Evolutionary conservation across 2,888 invertebrate genomes (phyloP).

Genomic region (Hirtodrosophila confusa): DNA sequence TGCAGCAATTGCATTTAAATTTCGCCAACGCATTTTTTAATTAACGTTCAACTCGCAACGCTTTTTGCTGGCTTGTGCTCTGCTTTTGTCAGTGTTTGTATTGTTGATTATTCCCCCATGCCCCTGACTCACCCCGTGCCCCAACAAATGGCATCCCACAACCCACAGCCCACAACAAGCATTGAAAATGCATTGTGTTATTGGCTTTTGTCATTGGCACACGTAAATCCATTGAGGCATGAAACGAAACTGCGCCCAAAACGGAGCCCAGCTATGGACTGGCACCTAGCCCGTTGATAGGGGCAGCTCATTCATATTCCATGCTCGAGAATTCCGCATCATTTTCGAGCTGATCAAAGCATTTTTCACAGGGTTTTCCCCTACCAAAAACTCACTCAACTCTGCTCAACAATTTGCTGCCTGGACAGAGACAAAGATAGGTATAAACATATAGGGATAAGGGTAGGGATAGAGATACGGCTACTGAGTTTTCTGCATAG

Average conservation of each 20-base stretch:
- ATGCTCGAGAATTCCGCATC: slow-evolving; percentile 32
- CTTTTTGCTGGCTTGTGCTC: slow-evolving; percentile 39
- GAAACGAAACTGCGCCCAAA: slow-evolving; percentile 44
- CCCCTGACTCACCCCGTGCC: neutral
- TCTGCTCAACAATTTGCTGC: slow-evolving; percentile 52
- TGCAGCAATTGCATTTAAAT: slow-evolving; percentile 78
- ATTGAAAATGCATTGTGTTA: slow-evolving; percentile 57
- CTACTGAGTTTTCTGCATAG: neutral
- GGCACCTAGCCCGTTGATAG: neutral
- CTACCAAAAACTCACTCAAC: slow-evolving; percentile 30
- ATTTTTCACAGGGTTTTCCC: slow-evolving; percentile 4
- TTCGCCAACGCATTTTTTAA: slow-evolving; percentile 77
- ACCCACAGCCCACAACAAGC: slow-evolving; percentile 6
- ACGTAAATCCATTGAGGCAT: slow-evolving; percentile 68
- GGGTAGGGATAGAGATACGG: neutral
- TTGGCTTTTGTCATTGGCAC: slow-evolving; percentile 59
- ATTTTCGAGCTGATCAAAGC: slow-evolving; percentile 43
- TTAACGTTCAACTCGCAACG: slow-evolving; percentile 61
- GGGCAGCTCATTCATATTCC: neutral
- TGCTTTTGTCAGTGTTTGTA: slow-evolving; percentile 41
- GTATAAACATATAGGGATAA: no score
- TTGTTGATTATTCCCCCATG: slow-evolving; percentile 47
- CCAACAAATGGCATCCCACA: no score
- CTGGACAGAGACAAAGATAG: slow-evolving; percentile 45
- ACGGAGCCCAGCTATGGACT: neutral